A percentile compares a stretch with the other conserved stretches of the same genome.
Evolutionary conservation across 2,888 invertebrate species (phyloP).

Genomic region (Tetramorium bicarinatum): DNA sequence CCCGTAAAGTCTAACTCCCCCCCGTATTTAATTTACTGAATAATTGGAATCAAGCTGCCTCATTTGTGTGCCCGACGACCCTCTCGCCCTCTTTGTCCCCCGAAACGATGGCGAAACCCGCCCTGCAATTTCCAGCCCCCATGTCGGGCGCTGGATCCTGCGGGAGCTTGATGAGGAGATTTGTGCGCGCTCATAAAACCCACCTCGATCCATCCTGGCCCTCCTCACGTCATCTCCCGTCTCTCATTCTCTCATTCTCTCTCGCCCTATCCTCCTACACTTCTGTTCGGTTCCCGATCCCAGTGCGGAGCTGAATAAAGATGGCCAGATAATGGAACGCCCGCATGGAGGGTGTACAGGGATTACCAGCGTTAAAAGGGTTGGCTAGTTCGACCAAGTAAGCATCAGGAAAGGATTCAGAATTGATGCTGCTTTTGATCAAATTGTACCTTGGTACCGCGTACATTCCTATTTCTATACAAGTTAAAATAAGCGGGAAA

Average conservation of each 20-base stretch:
- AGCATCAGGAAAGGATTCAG: slow-evolving; percentile 60
- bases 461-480: not conserved
- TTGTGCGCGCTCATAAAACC: slow-evolving; percentile 85
- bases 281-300: slow-evolving; percentile 25
- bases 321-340: slow-evolving; percentile 83
- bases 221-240: slow-evolving; percentile 44
- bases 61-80: slow-evolving; percentile 82
- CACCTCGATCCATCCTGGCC: slow-evolving; percentile 67
- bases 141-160: slow-evolving; percentile 74
- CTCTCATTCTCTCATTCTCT: slow-evolving; percentile 6
- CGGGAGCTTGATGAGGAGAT: slow-evolving; percentile 85
- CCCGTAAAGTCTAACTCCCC: slow-evolving; percentile 79
- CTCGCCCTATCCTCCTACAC: slow-evolving; percentile 50
- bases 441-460: not conserved
- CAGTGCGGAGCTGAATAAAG: slow-evolving; percentile 82
- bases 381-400: slow-evolving; percentile 67
- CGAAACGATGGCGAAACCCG: slow-evolving; percentile 66
- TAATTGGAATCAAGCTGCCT: slow-evolving; percentile 86
- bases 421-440: slow-evolving; percentile 15
- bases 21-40: slow-evolving; percentile 86
- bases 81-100: slow-evolving; percentile 39
- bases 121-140: slow-evolving; percentile 77
- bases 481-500: not conserved
- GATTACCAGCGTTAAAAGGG: slow-evolving; percentile 72
- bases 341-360: slow-evolving; percentile 61